Conservation (phyloP, 2,797 vertebrate species). For the Leuciscus waleckii region DNA sequence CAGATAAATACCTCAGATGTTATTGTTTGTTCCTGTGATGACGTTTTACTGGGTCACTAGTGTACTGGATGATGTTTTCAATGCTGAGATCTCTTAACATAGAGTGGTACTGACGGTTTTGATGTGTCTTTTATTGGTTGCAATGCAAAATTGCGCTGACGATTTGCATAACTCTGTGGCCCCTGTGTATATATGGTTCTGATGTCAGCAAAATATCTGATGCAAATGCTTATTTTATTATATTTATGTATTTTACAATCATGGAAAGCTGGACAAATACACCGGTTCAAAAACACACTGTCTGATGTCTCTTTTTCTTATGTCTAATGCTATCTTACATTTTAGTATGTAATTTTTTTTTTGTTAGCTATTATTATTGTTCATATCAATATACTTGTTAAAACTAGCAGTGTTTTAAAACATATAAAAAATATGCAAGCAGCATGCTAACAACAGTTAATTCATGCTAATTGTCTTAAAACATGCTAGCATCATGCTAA, state of each 20-base stretch:
- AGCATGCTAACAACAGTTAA: neutral
- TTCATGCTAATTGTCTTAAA: neutral
- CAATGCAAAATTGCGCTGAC: conserved; percentile 67
- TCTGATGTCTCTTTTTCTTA: conserved; percentile 36
- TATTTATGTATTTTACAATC: conserved; percentile 78
- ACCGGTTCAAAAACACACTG: conserved; percentile 55
- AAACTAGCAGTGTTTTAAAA: neutral
- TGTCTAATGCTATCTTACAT: neutral
- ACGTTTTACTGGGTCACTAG: neutral
- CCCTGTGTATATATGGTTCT: conserved; percentile 66
- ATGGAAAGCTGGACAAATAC: conserved; percentile 62
- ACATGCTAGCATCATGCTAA: neutral
- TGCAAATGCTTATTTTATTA: conserved; percentile 78
- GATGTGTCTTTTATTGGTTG: conserved; percentile 20
- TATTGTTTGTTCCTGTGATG: conserved; percentile 25
- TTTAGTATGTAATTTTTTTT: neutral
- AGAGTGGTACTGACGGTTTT: conserved; percentile 3
- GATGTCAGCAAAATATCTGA: conserved; percentile 66
- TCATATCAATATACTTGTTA: neutral
- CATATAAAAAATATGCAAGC: neutral
- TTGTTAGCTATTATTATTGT: neutral
- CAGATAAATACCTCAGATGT: conserved; percentile 68
- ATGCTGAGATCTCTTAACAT: conserved; percentile 39
- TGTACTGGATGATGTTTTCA: neutral
- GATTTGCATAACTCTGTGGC: conserved; percentile 49